Percentiles rank a stretch among this genome's conserved stretches.
phyloP scores from a whole-genome alignment of 2,797 vertebrate species.

The Perodicticus potto region DNA sequence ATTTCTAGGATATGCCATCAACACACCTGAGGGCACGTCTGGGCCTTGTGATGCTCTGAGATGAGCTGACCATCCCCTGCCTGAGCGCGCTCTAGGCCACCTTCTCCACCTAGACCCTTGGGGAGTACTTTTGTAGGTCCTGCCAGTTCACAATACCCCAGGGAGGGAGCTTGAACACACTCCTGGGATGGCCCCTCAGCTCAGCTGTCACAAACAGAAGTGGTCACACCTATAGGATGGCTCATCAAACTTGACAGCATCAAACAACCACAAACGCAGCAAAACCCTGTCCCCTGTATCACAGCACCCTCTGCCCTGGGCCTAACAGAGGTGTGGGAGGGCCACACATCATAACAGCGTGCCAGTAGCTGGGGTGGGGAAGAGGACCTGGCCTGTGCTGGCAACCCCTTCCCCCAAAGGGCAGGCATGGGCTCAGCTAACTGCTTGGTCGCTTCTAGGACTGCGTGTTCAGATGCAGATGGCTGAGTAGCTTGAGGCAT shows the following conservation, averaged over 20 bases:
- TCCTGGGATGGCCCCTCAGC: not conserved
- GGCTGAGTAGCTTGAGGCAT: not conserved
- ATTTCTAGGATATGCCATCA: not conserved
- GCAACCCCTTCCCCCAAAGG: not conserved
- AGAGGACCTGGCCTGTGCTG: not conserved
- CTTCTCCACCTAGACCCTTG: not conserved
- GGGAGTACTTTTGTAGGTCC: too few species aligned
- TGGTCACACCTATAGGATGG: not conserved
- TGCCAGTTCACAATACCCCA: not conserved
- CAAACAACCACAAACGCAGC: not conserved
- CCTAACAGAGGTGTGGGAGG: not conserved
- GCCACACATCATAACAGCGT: not conserved
- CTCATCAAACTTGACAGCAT: not conserved
- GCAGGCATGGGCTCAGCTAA: not conserved
- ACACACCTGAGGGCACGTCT: not conserved
- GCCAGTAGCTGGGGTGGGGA: not conserved
- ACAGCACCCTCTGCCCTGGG: fast-evolving
- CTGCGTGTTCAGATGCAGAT: fast-evolving
- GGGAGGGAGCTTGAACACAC: not conserved
- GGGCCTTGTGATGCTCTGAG: not conserved
- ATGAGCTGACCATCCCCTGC: too few species aligned
- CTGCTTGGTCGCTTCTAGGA: not conserved
- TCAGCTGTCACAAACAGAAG: not conserved
- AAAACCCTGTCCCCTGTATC: not conserved
- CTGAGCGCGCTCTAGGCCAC: not conserved